Conservation (phyloP, 1,140 invertebrate species). For the Hyphantria cunea region DNA sequence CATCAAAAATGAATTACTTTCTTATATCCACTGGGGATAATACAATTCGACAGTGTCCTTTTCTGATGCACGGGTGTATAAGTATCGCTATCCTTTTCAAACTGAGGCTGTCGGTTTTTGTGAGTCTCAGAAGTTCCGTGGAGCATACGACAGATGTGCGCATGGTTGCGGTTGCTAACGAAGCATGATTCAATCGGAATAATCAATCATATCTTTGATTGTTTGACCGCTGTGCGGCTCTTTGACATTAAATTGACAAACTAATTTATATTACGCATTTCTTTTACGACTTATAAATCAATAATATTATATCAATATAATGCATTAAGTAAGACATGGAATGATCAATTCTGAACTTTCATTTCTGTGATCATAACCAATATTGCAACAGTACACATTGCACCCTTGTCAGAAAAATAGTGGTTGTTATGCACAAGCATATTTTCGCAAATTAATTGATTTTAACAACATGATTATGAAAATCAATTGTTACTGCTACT, state of each 20-base stretch:
- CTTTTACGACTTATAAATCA: not conserved
- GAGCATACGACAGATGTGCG: conserved; percentile 77
- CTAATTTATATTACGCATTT: conserved; percentile 13
- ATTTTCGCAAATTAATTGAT: no score
- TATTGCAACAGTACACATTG: no score
- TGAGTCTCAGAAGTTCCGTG: conserved; percentile 72
- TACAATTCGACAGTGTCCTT: conserved; percentile 51
- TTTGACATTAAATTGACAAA: conserved; percentile 23
- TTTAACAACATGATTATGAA: no score
- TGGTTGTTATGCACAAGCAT: no score
- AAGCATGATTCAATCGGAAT: conserved; percentile 72
- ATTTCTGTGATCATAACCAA: no score
- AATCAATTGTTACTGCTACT: no score
- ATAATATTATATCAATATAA: conserved; percentile 2
- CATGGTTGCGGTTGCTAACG: conserved; percentile 73
- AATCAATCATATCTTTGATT: conserved; percentile 77
- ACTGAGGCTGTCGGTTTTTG: conserved; percentile 68
- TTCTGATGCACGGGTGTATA: conserved; percentile 33
- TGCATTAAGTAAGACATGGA: not conserved
- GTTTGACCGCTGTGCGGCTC: conserved; percentile 56
- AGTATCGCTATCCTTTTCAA: conserved; percentile 52
- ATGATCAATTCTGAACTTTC: no score
- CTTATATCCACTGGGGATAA: conserved; percentile 56
- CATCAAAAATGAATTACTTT: conserved; percentile 59
- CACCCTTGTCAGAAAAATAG: no score